Evolutionary conservation across 2,888 invertebrate genomes (phyloP).

Genomic region (Metallyticus violacea): DNA sequence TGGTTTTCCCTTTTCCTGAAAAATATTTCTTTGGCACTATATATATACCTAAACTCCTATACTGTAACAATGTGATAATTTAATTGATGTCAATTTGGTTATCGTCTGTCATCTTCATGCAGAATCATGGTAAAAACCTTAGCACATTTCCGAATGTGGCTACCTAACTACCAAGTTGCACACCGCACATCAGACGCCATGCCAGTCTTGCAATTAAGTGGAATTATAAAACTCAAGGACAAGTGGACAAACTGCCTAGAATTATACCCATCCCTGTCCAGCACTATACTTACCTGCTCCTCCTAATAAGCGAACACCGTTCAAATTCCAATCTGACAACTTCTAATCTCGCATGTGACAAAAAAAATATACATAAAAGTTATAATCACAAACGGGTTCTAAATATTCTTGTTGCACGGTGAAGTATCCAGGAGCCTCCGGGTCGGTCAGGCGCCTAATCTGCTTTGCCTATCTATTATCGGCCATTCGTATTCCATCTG

Average conservation of each 20-base stretch:
- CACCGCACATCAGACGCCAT: not conserved
- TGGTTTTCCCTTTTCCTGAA: too few species aligned
- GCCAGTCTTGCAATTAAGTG: not conserved
- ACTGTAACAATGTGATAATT: too few species aligned
- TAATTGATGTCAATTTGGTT: too few species aligned
- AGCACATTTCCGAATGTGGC: not conserved
- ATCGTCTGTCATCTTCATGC: too few species aligned
- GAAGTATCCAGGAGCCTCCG: not conserved
- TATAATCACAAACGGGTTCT: not conserved
- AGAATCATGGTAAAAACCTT: too few species aligned
- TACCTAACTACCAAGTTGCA: too few species aligned
- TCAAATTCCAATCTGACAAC: conserved; percentile 4
- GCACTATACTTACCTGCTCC: not conserved
- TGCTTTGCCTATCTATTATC: not conserved
- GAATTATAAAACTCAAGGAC: conserved; percentile 4
- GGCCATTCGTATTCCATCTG: conserved; percentile 1
- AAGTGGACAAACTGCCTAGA: not conserved
- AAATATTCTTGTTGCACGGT: not conserved
- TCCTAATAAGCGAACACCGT: not conserved
- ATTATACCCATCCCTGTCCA: not conserved
- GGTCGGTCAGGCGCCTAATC: not conserved
- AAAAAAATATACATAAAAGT: not conserved
- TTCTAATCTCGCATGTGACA: not conserved
- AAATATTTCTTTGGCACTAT: too few species aligned
- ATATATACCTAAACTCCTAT: too few species aligned